Conservation (phyloP, 2,797 vertebrate genomes). For the Cheirogaleus major region DNA sequence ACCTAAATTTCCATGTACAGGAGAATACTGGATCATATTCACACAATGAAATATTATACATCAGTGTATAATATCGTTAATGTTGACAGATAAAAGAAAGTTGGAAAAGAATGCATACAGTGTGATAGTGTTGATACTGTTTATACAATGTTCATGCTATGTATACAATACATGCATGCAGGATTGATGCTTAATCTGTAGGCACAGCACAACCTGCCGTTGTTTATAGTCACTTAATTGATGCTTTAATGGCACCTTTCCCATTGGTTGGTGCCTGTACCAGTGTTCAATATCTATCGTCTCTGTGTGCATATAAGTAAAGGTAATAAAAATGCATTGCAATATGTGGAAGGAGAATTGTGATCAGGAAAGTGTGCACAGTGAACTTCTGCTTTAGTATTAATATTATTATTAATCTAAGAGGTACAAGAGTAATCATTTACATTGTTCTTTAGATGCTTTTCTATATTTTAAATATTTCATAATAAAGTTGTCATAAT, state of each 20-base stretch:
- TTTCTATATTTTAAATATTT: background rate
- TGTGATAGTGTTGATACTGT: background rate
- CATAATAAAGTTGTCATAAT: slow-evolving; percentile 1
- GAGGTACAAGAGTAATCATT: background rate
- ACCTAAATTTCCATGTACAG: background rate
- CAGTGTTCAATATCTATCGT: background rate
- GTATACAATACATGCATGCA: background rate
- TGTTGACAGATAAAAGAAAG: background rate
- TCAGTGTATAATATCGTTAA: background rate
- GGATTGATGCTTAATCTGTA: background rate
- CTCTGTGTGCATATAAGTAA: background rate
- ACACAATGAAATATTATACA: background rate
- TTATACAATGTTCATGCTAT: background rate
- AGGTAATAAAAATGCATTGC: background rate
- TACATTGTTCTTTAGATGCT: background rate
- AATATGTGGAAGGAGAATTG: background rate
- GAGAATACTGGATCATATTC: background rate
- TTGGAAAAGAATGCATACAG: background rate
- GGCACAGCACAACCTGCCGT: background rate
- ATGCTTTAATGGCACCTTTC: background rate
- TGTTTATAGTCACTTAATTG: background rate
- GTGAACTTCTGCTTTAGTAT: background rate
- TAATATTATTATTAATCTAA: background rate
- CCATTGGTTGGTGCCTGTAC: background rate
- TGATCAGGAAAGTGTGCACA: too few species aligned